These are phyloP conservation scores for Pogonomyrmex barbatus DNA, from an alignment of 1,140 invertebrate species.

Conservation along the genomic window DNA sequence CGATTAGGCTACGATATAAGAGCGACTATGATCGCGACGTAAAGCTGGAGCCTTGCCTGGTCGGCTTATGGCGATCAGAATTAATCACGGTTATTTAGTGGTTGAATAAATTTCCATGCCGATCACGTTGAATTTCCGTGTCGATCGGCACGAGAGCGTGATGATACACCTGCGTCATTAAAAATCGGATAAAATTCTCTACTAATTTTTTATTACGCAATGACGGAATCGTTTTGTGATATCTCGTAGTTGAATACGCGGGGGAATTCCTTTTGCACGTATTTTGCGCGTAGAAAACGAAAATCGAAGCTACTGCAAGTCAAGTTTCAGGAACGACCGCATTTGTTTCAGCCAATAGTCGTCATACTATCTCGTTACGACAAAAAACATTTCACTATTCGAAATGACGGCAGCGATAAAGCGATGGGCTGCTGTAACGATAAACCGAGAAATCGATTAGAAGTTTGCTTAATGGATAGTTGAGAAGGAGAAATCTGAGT, in stretches of 20 bases:
- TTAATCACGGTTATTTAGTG: constrained; percentile 74
- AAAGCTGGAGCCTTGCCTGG: constrained; percentile 27
- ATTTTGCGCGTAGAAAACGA: background rate
- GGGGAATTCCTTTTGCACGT: constrained; percentile 2
- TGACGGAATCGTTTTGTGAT: constrained; percentile 2
- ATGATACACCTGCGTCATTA: constrained; percentile 64
- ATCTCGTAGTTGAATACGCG: constrained; percentile 10
- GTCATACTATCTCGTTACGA: constrained; percentile 46
- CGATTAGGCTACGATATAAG: constrained; percentile 67
- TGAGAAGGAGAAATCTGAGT: constrained; percentile 49
- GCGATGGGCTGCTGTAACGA: constrained; percentile 29
- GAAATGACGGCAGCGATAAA: constrained; percentile 45
- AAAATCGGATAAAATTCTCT: constrained; percentile 52
- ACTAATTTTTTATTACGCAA: background rate
- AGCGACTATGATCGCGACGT: constrained; percentile 22
- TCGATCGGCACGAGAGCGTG: constrained; percentile 17
- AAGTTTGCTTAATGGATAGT: constrained; percentile 59
- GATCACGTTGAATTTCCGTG: constrained; percentile 61
- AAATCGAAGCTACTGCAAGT: background rate
- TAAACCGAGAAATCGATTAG: constrained; percentile 60
- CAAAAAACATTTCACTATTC: constrained; percentile 41
- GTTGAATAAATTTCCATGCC: constrained; percentile 69
- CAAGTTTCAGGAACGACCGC: constrained; percentile 31
- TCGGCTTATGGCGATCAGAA: constrained; percentile 72
- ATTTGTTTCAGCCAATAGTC: constrained; percentile 47